Evolutionary conservation across 2,797 vertebrate genomes (phyloP), one percentile per base, ranked within the genome.

Genomic region (Pampus argenteus): DNA sequence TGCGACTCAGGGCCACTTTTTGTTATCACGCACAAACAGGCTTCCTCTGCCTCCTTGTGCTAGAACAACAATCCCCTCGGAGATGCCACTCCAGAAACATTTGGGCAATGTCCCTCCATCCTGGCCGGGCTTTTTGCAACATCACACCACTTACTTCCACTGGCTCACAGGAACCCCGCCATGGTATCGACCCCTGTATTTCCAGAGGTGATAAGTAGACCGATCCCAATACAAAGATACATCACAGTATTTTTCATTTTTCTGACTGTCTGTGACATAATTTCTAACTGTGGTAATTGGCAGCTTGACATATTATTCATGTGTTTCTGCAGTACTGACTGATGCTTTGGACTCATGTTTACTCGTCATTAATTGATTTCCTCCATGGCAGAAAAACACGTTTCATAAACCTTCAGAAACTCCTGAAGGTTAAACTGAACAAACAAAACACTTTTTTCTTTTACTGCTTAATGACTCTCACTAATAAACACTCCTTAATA

Each of bases 11-110:
- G 82, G 83, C 71, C 58, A 66, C 70, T 77, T 87, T 86, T 81
- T 87, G 83, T 89, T 92, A 90, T 92, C 91, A 0, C 62, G 18
- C 59, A 78, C 71, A 82, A 73, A 82, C 87, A 92, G 78, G 66
- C 71, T 38, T 79, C 74, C 36, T 59, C 70, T 5, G 2, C 31
- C 70, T 69, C 47, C 60, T 74, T 26, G 55, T 34, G 28, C 79
- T 42, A 66, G 20, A 71, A 59, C 60, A 61, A 71, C n/a, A 29
- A 80, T 66, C 71, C 63, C 76, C 74, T 77, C 44, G 0, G 72
- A 77, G 73, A 73, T 74, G 73, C 65, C 23, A 9, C 71, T 64
- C 72, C 50, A 59, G 23, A 69, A 76, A 60, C 62, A 62, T 50
- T 45, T 67, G 42, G 9, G 29, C 61, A 52, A 48, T 22, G 22